Percentiles rank a stretch among this genome's conserved stretches.
phyloP scores from a whole-genome alignment of 2,797 vertebrate species.

The Ceryle rudis region DNA sequence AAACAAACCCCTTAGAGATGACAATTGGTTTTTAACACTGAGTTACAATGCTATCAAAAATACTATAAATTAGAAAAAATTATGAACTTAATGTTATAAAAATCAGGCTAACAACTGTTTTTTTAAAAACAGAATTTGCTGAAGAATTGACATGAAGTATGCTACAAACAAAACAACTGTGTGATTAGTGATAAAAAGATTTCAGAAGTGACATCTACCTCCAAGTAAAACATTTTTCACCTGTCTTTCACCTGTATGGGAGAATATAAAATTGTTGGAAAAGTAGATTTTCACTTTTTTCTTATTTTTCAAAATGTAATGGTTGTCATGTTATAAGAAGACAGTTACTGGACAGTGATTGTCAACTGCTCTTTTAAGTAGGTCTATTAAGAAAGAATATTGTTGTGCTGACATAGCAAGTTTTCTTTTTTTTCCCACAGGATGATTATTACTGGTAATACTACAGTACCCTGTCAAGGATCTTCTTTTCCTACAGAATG shows the following conservation, averaged over 20 bases:
- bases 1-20: not conserved
- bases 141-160: not conserved
- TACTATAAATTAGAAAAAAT: not conserved
- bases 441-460: not conserved
- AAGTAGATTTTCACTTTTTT: not conserved
- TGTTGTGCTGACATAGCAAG: not conserved
- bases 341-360: not conserved
- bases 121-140: not conserved
- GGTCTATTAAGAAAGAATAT: not conserved
- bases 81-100: not conserved
- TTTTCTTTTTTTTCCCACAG: not conserved
- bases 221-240: conserved; percentile 52
- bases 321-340: not conserved
- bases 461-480: not conserved
- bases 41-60: not conserved
- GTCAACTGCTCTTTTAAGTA: not conserved
- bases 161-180: not conserved
- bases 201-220: conserved; percentile 23
- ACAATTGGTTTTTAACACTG: not conserved
- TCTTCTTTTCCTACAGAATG: not conserved
- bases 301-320: not conserved
- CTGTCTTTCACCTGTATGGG: not conserved
- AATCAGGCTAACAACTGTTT: not conserved
- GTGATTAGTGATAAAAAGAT: conserved; percentile 33
- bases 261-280: not conserved